Evolutionary conservation across 2,113 vertebrate species (phyloP).

Genomic region (Guaruba guarouba): DNA sequence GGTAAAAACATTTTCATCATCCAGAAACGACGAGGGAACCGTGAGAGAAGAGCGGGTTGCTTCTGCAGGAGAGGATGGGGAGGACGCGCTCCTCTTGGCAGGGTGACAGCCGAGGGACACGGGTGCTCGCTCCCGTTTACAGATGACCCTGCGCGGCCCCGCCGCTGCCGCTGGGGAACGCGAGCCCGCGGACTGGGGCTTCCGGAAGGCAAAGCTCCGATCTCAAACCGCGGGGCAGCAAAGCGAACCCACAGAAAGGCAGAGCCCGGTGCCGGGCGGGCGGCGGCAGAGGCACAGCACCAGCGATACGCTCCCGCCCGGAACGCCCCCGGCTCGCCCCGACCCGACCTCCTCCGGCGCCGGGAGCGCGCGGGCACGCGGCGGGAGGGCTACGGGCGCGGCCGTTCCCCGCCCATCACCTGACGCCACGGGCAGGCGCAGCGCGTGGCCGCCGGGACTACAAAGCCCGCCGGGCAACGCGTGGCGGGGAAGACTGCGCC

Average conservation of each 20-base stretch:
- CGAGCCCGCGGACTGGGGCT: too few species aligned
- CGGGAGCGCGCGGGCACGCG: background rate
- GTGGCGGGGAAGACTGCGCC: background rate
- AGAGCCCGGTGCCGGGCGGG: background rate
- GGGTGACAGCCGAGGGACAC: background rate
- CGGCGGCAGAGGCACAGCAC: background rate
- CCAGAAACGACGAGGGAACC: conserved; percentile 53
- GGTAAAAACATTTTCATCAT: conserved; percentile 35
- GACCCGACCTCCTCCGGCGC: background rate
- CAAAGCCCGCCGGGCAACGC: conserved; percentile 49
- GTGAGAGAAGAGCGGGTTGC: background rate
- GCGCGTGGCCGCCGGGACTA: conserved; percentile 11
- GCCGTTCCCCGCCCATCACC: conserved; percentile 31
- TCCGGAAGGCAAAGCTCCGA: accelerated
- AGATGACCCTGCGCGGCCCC: background rate
- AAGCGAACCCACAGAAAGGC: background rate
- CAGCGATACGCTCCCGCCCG: background rate
- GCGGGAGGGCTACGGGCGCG: background rate
- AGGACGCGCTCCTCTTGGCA: background rate
- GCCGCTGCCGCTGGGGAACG: background rate
- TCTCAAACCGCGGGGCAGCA: background rate
- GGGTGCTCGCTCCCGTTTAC: background rate
- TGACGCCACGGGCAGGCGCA: conserved; percentile 22
- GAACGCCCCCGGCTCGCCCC: background rate
- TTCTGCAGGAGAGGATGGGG: background rate